Percentiles rank a stretch among this genome's conserved stretches.
Evolutionary conservation across 2,888 invertebrate genomes (phyloP).

Genomic region (Priocnemis perturbator): DNA sequence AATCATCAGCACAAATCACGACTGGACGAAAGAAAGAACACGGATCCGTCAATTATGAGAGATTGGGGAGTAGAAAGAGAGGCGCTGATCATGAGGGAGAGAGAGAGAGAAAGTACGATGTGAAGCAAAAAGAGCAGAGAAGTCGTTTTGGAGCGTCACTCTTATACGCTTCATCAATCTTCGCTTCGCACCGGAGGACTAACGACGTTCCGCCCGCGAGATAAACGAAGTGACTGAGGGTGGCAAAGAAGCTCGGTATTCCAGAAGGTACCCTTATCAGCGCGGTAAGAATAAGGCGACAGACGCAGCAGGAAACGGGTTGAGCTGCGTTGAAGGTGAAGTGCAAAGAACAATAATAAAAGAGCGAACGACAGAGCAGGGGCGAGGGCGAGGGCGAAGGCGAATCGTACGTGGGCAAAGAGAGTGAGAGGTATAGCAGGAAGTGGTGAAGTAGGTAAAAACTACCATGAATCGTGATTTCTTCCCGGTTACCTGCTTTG

Average conservation of each 20-base stretch:
- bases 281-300: constrained; percentile 10
- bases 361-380: neutral
- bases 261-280: constrained; percentile 45
- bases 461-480: constrained; percentile 31
- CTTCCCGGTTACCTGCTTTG: constrained; percentile 34
- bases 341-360: constrained; percentile 9
- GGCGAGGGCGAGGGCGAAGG: neutral
- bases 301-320: constrained; percentile 17
- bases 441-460: constrained; percentile 8
- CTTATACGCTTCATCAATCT: constrained; percentile 58
- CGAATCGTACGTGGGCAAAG: neutral
- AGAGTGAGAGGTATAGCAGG: constrained; percentile 11
- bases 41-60: constrained; percentile 42
- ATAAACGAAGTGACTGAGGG: constrained; percentile 48
- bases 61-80: constrained; percentile 8
- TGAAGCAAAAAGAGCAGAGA: neutral
- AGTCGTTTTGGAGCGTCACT: constrained; percentile 35
- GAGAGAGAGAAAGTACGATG: constrained; percentile 5
- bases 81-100: constrained; percentile 23
- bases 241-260: constrained; percentile 48
- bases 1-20: neutral
- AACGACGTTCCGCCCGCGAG: constrained; percentile 51
- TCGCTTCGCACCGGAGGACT: constrained; percentile 53
- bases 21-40: constrained; percentile 34
- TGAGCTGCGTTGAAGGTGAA: constrained; percentile 10